A percentile compares a stretch with the other conserved stretches of the same genome.
Evolutionary conservation across 92 coral and sea anemone species (phyloP).

Genomic region (Metridium senile): DNA sequence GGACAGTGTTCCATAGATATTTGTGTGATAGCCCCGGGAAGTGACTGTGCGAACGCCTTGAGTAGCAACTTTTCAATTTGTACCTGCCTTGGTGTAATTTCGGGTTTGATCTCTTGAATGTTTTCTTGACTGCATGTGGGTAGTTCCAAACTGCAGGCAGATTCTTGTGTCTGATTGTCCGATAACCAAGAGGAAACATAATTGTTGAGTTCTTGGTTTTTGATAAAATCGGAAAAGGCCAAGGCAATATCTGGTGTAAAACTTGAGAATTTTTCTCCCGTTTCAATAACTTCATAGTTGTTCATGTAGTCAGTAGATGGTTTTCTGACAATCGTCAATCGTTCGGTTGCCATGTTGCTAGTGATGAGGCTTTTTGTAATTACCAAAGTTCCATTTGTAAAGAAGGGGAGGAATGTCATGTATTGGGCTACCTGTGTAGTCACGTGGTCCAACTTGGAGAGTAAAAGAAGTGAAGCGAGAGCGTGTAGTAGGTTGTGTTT

Average conservation of each 20-base stretch:
- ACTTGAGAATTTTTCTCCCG: conserved; percentile 8
- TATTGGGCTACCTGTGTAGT: too few relatives aligned
- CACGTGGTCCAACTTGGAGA: too few relatives aligned
- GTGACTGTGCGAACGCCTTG: background rate
- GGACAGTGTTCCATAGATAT: background rate
- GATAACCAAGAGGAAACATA: background rate
- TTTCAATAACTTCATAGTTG: background rate
- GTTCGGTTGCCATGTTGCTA: conserved; percentile 45
- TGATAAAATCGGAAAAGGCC: conserved; percentile 3
- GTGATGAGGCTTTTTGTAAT: too few relatives aligned
- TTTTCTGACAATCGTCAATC: conserved; percentile 46
- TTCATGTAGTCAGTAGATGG: conserved; percentile 25
- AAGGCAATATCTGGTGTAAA: conserved; percentile 2
- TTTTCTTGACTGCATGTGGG: background rate
- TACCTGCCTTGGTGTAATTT: conserved; percentile 3
- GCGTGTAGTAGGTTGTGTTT: too few relatives aligned
- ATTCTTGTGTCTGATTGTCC: background rate
- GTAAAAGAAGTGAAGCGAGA: too few relatives aligned
- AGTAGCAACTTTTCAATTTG: background rate
- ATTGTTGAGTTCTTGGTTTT: background rate
- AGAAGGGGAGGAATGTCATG: too few relatives aligned
- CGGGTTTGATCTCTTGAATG: background rate
- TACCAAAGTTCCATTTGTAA: too few relatives aligned
- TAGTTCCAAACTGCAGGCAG: background rate
- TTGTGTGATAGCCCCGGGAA: too few relatives aligned